Base-by-base conservation (phyloP, 2,888 invertebrate species). In the Pyrochroa serraticornis region DNA sequence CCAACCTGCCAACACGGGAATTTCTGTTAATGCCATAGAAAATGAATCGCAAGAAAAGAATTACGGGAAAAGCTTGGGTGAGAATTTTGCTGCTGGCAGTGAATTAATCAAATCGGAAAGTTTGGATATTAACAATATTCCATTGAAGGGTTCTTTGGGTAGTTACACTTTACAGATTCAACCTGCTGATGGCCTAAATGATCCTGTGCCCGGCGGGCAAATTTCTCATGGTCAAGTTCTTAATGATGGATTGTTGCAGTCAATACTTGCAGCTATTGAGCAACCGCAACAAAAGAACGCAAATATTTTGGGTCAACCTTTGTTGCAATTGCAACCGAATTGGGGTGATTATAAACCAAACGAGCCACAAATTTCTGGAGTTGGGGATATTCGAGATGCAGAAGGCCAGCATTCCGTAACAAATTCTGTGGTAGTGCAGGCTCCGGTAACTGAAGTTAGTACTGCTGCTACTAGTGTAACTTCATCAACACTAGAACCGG, bases 181-280 rank as follows among this genome's bases (percentile, higher is more conserved):
- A 71, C 82, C 89, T 0, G 87, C 89, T 0, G 85, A 87, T 64
- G 84, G 83, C 7, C 73, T 79, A 70, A 70, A 76, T 0, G 82
- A 74, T 64, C 71, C 2, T 12, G 57, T 60, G 7, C 73, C 74
- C 39, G 81, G 82, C 0, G 79, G 81, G 6, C 82, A 83, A 63
- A 83, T 71, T 13, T 86, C 90, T 46, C 92, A 93, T 68, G 89
- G 89, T 8, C 90, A 92, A 74, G 83, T 93, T 0, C 77, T 93
- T 0, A 91, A 91, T 0, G 88, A 92, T 72, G 92, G 90, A 1
- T 80, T 93, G 0, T 76, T 93, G 1, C 91, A 92, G 73, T 90
- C 92, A 47, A 92, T 93, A 52, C 76, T 93, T 1, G 87, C 90
- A 59, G 93, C 92, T 0, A 92, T 93, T 43, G 93, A 93, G 71